These are phyloP conservation scores for Tychaedon coryphoeus DNA, from an alignment of 2,113 vertebrate species.

Conservation along the genomic window DNA sequence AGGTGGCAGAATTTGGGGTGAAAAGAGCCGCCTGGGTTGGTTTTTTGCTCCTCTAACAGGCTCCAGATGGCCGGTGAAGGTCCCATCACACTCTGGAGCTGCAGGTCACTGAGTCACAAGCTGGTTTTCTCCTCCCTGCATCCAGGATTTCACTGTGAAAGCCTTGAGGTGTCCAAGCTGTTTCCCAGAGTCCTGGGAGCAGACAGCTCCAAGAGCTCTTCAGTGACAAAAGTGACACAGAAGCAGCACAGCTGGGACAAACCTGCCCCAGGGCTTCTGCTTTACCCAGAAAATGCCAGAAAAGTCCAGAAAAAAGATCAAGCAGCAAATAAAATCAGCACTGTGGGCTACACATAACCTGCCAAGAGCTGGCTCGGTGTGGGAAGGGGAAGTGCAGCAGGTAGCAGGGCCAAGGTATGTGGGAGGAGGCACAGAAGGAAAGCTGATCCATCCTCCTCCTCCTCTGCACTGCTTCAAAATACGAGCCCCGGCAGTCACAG, in stretches of 20 bases:
- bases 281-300: not conserved
- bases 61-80: not conserved
- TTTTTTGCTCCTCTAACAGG: not conserved
- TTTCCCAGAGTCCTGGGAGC: not conserved
- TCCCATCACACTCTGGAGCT: not conserved
- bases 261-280: not conserved
- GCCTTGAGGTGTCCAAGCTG: not conserved
- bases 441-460: not conserved
- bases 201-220: not conserved
- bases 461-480: not conserved
- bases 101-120: not conserved
- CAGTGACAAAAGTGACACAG: not conserved
- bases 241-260: not conserved
- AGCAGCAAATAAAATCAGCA: not conserved
- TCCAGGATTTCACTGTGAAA: not conserved
- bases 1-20: not conserved
- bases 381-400: conserved; percentile 27
- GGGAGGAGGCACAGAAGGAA: conserved; percentile 24
- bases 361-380: not conserved
- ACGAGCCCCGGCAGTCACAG: not conserved
- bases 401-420: not conserved
- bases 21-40: not conserved
- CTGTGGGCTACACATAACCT: not conserved
- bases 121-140: not conserved
- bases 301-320: not conserved